Evolutionary conservation across 2,888 invertebrate species (phyloP), one percentile per base, ranked within the genome.

Genomic region (Drosophila barbarae): DNA sequence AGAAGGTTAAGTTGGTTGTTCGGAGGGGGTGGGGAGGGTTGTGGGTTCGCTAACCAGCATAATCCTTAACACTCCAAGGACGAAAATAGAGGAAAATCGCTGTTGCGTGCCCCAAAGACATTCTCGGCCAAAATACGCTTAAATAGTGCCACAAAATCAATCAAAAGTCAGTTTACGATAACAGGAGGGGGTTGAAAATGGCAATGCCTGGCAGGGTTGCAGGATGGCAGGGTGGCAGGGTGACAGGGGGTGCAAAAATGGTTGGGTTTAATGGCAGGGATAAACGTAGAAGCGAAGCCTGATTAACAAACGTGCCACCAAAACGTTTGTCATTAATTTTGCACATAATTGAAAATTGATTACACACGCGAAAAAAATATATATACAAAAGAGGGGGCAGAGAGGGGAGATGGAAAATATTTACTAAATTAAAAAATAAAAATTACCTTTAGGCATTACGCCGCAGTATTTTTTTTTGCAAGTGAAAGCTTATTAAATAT

Each of bases 101-200:
- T 61, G 65, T 82, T 79, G 81, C 85, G 82, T 85, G 85, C 72
- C 68, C 69, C 63, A 68, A 54, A 53, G 69, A 68, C 78, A 78
- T 78, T 72, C 69, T 7, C 42, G 23, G 38, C 61, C 26, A 42
- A 67, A 79, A 69, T 69, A 65, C 66, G 78, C 60, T 74, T 77
- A 74, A 56, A 71, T 83, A 80, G 85, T 80, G 85, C 82, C 81
- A 75, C 84, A 85, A 83, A 79, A 85, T 79, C 85, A 79, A 79
- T 85, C 80, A 83, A 83, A 77, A 83, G 61, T 61, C 61, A 64
- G 49, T 64, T 61, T 61, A 49, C 50, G 50, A 49, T 23, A 50
- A 15, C 49, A 10, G 60, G 35, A 59, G 58, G 35, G 28, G 58
- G 59, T 30, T 58, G 21, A 21, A 38, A 39, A 39, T 21, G 53